Evolutionary conservation across 2,113 vertebrate species (phyloP), one percentile per base, ranked within the genome.

Genomic region (Gymnocephalus cernua): DNA sequence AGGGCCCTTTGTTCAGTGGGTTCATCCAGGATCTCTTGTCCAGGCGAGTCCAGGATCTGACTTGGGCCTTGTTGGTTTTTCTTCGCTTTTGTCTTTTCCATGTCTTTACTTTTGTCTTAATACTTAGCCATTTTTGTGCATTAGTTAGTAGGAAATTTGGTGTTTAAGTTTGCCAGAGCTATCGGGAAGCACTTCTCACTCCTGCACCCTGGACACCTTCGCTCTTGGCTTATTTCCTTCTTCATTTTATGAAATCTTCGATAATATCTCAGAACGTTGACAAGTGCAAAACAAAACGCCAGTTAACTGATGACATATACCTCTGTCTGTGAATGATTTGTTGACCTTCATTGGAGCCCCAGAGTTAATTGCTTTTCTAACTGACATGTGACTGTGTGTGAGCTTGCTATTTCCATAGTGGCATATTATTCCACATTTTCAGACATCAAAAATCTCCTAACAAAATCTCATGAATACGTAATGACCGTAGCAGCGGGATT

Each of bases 381-480:
- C 47, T 32, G 9, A 1, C 57, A 32, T 71, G 32, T 69, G 41
- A 51, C 38, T 68, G 50, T 77, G 85, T 82, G 85, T 19, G 72
- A 54, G 71, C 23, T 29, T 27, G 13, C 10, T 77, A 27, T 66
- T 74, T 88, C 64, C 77, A 58, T 8, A 47, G 50, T 51, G 51
- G 35, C 73, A 71, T 58, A 9, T 87, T 73, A 83, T 64, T 86
- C 61, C 77, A 77, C 77, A 51, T 84, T 84, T 85, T 68, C 54
- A 18, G 57, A 78, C 59, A 85, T 89, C 59, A 83, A 45, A 87
- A 86, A 72, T 88, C 59, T 67, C 74, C 41, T 13, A 71, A 68
- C n/a, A 72, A 65, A 57, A 50, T 68, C 53, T 64, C 73, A 79
- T 88, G 88, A 63, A 90, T 88, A 75, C 32, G 3, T 77, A 86